These are phyloP conservation scores for Ptyas mucosa DNA, from an alignment of 2,113 vertebrate species.

Conservation along the genomic window DNA sequence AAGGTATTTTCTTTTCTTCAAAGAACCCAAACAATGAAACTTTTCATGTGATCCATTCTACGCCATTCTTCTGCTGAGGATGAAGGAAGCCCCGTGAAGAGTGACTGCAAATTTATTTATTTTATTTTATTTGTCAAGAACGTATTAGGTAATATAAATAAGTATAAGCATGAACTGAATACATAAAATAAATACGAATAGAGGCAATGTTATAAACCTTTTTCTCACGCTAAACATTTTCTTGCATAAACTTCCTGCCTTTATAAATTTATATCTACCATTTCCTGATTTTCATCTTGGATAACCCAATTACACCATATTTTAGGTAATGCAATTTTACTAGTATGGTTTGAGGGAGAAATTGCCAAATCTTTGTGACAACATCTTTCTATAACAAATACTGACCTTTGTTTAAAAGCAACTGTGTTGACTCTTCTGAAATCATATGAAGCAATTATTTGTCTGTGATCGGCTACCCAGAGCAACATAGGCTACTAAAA, in stretches of 20 bases:
- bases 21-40: background rate
- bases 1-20: background rate
- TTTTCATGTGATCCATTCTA: background rate
- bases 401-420: background rate
- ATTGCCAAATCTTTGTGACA: background rate
- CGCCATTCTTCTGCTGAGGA: background rate
- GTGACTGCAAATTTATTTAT: background rate
- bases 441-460: background rate
- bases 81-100: background rate
- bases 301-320: background rate
- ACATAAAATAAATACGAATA: too few relatives aligned
- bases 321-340: background rate
- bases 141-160: too few relatives aligned
- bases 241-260: background rate
- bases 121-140: too few relatives aligned
- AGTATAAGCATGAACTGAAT: too few relatives aligned
- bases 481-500: background rate
- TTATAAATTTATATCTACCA: background rate
- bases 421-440: background rate
- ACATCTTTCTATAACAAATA: slow-evolving; percentile 6
- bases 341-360: background rate
- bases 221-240: background rate
- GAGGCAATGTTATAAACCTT: background rate
- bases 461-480: background rate
- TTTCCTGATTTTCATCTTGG: background rate